Evolutionary conservation across 2,888 invertebrate genomes (phyloP).

Genomic region (Nemotelus pantherinus): DNA sequence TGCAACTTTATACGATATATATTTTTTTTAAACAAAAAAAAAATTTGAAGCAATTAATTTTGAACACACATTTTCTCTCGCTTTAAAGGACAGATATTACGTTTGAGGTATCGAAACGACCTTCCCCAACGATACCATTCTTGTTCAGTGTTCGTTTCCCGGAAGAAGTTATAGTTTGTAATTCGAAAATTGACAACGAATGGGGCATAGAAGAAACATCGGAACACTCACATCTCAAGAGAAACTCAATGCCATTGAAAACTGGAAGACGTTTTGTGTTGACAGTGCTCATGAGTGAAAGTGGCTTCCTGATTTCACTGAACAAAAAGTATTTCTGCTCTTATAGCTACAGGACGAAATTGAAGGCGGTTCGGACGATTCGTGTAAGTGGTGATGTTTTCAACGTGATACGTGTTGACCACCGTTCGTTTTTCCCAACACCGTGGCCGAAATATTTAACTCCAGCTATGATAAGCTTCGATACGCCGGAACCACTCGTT

Average conservation of each 20-base stretch:
- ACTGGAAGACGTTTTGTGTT: not conserved
- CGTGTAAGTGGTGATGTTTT: not conserved
- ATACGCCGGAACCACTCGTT: not conserved
- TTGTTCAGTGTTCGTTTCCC: not conserved
- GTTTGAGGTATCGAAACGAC: not conserved
- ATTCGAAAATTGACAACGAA: not conserved
- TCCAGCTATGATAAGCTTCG: slow-evolving; percentile 17
- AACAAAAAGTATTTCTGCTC: not conserved
- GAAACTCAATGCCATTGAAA: not conserved
- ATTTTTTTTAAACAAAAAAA: too few species aligned
- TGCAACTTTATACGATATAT: too few species aligned
- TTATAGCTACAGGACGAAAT: not conserved
- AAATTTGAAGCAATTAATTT: too few species aligned
- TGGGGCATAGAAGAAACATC: not conserved
- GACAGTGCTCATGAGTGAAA: not conserved
- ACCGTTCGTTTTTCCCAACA: slow-evolving; percentile 4
- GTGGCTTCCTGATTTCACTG: not conserved
- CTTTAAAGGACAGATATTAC: not conserved
- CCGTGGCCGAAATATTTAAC: slow-evolving; percentile 16
- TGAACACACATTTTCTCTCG: too few species aligned
- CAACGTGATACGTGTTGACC: not conserved
- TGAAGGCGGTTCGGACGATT: not conserved
- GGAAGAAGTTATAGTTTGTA: not conserved
- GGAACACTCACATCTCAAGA: not conserved
- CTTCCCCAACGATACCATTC: not conserved